phyloP scores from a whole-genome alignment of 2,888 invertebrate genomes.

The Trissolcus japonicus region DNA sequence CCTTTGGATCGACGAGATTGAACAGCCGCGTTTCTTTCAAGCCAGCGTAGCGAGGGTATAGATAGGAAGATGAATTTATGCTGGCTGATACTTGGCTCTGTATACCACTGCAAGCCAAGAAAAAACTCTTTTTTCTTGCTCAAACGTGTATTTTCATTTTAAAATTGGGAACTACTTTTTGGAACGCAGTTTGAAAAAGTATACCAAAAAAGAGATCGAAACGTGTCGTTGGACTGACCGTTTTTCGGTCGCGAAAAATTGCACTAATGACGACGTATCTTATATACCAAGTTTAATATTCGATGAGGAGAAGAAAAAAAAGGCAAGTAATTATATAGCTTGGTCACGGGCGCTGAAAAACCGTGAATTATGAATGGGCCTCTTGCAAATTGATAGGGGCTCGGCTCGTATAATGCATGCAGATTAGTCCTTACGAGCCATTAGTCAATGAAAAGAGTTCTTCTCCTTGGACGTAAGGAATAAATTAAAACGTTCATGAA shows the following conservation, averaged over 20 bases:
- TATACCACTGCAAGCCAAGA: too few relatives aligned
- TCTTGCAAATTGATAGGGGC: constrained; percentile 48
- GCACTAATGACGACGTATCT: constrained; percentile 28
- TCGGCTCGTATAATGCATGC: constrained; percentile 43
- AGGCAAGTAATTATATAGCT: constrained; percentile 38
- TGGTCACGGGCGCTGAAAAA: constrained; percentile 40
- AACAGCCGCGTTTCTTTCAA: too few relatives aligned
- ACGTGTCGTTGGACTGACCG: too few relatives aligned
- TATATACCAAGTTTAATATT: constrained; percentile 28
- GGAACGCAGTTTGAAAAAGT: too few relatives aligned
- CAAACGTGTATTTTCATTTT: too few relatives aligned
- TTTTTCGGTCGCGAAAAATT: too few relatives aligned
- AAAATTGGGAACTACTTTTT: too few relatives aligned
- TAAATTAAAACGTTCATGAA: constrained; percentile 45
- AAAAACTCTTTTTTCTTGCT: too few relatives aligned
- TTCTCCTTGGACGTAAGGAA: constrained; percentile 42
- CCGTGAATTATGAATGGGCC: constrained; percentile 54
- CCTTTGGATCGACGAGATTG: constrained; percentile 21
- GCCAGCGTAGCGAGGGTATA: too few relatives aligned
- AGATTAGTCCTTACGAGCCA: constrained; percentile 50
- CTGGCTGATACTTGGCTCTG: too few relatives aligned
- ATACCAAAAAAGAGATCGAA: too few relatives aligned
- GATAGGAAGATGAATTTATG: too few relatives aligned
- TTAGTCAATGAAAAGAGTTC: constrained; percentile 44
- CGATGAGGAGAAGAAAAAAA: constrained; percentile 1